Evolutionary conservation across 2,113 vertebrate genomes (phyloP), one percentile per base, ranked within the genome.

Genomic region (Nerophis ophidion): DNA sequence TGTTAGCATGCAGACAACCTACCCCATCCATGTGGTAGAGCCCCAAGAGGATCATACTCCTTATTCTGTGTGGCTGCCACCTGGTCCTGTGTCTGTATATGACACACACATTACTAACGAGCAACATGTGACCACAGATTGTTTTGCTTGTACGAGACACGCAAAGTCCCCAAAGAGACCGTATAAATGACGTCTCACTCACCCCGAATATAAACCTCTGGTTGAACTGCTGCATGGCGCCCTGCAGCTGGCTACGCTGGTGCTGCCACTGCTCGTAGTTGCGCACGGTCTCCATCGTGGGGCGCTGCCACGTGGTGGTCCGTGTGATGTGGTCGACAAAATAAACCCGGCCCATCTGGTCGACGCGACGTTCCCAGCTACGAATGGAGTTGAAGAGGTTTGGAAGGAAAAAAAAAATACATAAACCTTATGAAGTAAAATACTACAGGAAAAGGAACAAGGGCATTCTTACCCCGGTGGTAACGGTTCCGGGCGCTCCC

Each of bases 191-290:
- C 40, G 42, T 57, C 92, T 92, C 35, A 98, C 97, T 92, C 35
- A 98, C 97, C 91, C 94, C 95, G 6, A 93, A 93, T 48, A 98
- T 98, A 68, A 97, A 99, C 44, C 97, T 93, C 91, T 98, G 96
- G 82, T 99, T 99, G 80, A 99, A 99, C 47, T 97, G 97, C 69
- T 99, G 96, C 96, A 99, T 99, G 71, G 94, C 94, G 33, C 97
- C 97, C 82, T 99, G 97, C 26, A 98, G 91, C 71, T 99, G 96
- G 78, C 89, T 99, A 49, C 93, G 95, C 63, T 99, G 96, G 13
- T 93, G 93, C 80, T 99, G 97, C 97, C 97, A 99, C 69, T 99
- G 95, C 76, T 99, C 95, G 1, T 97, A 99, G 66, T 98, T 99
- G 0, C 96, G 91, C 34, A 99, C 94, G 0, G 95, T 96, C 83